A percentile compares a stretch with the other conserved stretches of the same genome.
Evolutionary conservation across 2,888 invertebrate species (phyloP).

Genomic region (Cartodere bifasciata): DNA sequence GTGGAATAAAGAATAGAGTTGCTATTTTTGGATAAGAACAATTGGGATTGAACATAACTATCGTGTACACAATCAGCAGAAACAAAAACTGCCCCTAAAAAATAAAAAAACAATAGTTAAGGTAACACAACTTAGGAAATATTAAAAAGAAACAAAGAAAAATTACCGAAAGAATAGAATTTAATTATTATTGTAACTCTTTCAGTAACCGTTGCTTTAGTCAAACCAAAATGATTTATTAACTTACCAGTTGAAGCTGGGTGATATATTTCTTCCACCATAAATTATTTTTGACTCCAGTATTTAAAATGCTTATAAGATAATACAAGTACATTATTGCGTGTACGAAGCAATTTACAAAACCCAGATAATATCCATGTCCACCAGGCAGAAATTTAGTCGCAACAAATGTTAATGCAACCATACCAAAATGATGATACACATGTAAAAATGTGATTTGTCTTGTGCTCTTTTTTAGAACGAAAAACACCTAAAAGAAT

Average conservation of each 20-base stretch:
- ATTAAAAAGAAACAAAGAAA: background rate
- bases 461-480: conserved; percentile 67
- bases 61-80: conserved; percentile 41
- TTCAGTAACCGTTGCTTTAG: too few species aligned
- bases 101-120: conserved; percentile 11
- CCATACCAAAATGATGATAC: conserved; percentile 79
- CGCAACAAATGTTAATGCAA: conserved; percentile 48
- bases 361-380: conserved; percentile 49
- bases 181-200: too few species aligned
- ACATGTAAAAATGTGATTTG: conserved; percentile 77
- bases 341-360: conserved; percentile 65
- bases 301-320: conserved; percentile 57
- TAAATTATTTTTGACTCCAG: conserved; percentile 51
- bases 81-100: conserved; percentile 51
- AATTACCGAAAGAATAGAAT: background rate
- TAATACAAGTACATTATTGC: conserved; percentile 75
- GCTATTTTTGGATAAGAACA: conserved; percentile 48
- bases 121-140: background rate
- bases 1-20: conserved; percentile 44
- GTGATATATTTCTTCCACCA: conserved; percentile 85
- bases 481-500: conserved; percentile 56
- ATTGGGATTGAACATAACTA: conserved; percentile 36
- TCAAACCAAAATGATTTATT: too few species aligned
- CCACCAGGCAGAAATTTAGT: conserved; percentile 55
- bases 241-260: conserved; percentile 61